phyloP scores from a whole-genome alignment of 2,888 invertebrate genomes.

The Drosophila percnosoma region DNA sequence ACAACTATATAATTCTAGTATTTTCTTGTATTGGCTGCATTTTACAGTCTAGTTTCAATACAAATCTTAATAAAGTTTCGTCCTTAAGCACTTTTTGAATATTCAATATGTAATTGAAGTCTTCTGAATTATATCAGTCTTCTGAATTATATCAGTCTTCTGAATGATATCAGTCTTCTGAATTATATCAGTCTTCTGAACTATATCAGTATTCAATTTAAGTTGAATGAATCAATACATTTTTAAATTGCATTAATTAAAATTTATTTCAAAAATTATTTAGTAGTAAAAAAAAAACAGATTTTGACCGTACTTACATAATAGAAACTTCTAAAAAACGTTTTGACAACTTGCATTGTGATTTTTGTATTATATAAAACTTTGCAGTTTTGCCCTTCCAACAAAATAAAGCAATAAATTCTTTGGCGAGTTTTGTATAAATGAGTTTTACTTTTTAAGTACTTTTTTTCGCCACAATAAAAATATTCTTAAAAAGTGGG shows the following conservation, averaged over 20 bases:
- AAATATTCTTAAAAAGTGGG: not conserved
- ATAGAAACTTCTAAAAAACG: not conserved
- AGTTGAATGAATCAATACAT: not conserved
- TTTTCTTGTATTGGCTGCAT: not conserved
- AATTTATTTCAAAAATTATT: not conserved
- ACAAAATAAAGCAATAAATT: not conserved
- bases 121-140: not conserved
- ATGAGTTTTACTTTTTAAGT: not conserved
- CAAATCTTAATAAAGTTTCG: not conserved
- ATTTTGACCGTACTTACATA: not conserved
- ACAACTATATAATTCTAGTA: not conserved
- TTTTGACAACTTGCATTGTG: not conserved
- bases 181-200: too few species aligned
- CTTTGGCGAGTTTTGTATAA: not conserved
- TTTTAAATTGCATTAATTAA: not conserved
- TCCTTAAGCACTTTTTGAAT: not conserved
- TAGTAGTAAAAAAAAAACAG: not conserved
- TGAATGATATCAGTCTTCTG: not conserved
- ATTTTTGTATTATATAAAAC: not conserved
- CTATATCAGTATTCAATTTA: not conserved
- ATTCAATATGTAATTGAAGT: not conserved
- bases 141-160: too few species aligned
- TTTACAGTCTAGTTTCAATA: not conserved
- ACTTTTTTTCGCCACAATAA: conserved; percentile 7
- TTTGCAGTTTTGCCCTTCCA: not conserved